Percentiles rank a stretch among this genome's conserved stretches.
Conservation (phyloP, 2,113 vertebrate genomes). For the Periophthalmodon schlosseri region DNA sequence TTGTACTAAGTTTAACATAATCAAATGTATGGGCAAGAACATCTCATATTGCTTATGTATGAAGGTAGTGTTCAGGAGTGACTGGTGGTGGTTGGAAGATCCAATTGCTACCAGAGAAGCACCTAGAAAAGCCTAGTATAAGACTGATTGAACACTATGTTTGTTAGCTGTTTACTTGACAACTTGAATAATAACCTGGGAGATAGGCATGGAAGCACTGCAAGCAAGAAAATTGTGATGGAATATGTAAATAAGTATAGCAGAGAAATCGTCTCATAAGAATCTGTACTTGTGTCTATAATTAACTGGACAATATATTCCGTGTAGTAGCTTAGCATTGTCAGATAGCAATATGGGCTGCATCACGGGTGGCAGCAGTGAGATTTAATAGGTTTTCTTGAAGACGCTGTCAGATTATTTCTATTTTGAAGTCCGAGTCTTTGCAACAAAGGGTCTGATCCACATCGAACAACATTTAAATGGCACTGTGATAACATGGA, state of each 20-base stretch:
- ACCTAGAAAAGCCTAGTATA: no score
- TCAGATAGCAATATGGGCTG: background rate
- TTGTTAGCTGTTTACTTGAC: no score
- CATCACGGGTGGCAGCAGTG: background rate
- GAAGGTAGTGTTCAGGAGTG: no score
- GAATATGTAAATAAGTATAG: background rate
- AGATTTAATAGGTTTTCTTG: conserved; percentile 6
- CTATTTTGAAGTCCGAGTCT: conserved; percentile 8
- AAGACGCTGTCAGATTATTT: conserved; percentile 10
- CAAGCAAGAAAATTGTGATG: no score
- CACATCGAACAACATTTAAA: conserved; percentile 3
- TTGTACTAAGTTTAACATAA: no score
- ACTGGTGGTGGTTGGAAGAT: no score
- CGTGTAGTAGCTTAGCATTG: background rate
- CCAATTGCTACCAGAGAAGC: no score
- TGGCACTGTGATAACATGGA: conserved; percentile 1
- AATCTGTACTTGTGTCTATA: background rate
- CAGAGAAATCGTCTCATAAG: background rate
- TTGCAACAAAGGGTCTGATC: background rate
- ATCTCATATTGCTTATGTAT: no score
- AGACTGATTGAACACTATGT: no score
- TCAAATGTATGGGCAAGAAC: no score
- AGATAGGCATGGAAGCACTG: no score
- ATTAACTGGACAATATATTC: background rate
- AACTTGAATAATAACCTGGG: no score